Conservation (phyloP, 2,113 vertebrate genomes). For the Catharus fuscescens region DNA sequence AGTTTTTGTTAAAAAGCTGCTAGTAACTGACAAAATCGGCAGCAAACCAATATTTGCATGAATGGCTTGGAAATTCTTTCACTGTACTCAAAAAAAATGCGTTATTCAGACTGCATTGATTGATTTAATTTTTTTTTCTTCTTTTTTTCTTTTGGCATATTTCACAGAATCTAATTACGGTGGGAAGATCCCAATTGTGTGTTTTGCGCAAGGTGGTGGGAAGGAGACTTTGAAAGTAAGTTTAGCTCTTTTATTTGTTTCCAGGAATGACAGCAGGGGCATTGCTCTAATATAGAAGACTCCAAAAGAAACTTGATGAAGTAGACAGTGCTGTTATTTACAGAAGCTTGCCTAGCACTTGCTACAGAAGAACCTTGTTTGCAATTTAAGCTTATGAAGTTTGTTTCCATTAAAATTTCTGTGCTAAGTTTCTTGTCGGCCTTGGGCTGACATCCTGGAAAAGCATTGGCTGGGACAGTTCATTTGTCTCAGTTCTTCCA, state of each 20-base stretch:
- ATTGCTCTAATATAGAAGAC: not conserved
- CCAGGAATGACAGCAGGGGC: not conserved
- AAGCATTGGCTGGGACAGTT: not conserved
- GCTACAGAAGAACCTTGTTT: not conserved
- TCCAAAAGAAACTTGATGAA: not conserved
- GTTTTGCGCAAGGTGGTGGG: conserved; percentile 82
- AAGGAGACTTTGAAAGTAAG: conserved; percentile 82
- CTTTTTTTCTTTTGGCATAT: not conserved
- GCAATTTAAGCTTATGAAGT: not conserved
- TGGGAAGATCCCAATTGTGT: conserved; percentile 83
- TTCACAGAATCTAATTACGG: conserved; percentile 80
- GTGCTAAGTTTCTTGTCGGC: not conserved
- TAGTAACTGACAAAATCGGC: not conserved
- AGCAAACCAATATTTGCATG: not conserved
- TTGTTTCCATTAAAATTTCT: not conserved
- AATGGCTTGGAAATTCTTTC: not conserved
- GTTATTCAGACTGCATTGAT: not conserved
- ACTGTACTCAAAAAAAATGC: not conserved
- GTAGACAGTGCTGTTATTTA: not conserved
- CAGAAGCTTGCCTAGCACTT: not conserved
- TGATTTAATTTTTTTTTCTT: not conserved
- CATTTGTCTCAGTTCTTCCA: not conserved
- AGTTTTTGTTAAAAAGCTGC: not conserved
- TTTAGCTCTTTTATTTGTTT: not conserved
- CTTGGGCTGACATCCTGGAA: not conserved